These are phyloP conservation scores for Dromaius novaehollandiae DNA, from an alignment of 2,113 vertebrate genomes.

Conservation along the genomic window DNA sequence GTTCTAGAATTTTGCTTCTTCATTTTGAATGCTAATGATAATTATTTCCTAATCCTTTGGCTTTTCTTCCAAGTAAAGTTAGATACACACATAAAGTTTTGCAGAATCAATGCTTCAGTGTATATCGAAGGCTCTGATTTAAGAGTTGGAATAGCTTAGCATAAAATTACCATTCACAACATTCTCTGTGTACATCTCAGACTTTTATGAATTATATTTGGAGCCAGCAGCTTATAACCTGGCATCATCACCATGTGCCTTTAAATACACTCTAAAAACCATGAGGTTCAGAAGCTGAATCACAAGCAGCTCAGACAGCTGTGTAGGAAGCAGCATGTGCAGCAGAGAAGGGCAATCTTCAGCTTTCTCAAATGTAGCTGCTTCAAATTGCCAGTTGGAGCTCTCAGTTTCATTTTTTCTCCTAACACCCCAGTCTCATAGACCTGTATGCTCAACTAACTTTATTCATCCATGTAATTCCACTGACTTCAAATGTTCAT, in stretches of 20 bases:
- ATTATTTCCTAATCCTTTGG: neutral
- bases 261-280: conserved; percentile 5
- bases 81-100: neutral
- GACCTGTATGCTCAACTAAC: neutral
- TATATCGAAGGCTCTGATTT: neutral
- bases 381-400: neutral
- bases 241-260: neutral
- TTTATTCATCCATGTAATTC: neutral
- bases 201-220: neutral
- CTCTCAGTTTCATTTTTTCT: neutral
- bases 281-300: conserved; percentile 27
- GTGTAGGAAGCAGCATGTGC: conserved; percentile 33
- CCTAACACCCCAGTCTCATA: fast-evolving
- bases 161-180: conserved; percentile 27
- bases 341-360: neutral
- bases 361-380: neutral
- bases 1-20: neutral
- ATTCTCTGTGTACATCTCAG: neutral
- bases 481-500: neutral
- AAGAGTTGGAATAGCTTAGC: neutral
- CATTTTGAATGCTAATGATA: neutral
- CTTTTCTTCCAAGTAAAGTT: neutral
- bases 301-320: conserved; percentile 26
- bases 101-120: neutral
- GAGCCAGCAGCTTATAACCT: neutral